These are phyloP conservation scores for Dermochelys coriacea DNA, from an alignment of 2,797 vertebrate species.

Conservation along the genomic window DNA sequence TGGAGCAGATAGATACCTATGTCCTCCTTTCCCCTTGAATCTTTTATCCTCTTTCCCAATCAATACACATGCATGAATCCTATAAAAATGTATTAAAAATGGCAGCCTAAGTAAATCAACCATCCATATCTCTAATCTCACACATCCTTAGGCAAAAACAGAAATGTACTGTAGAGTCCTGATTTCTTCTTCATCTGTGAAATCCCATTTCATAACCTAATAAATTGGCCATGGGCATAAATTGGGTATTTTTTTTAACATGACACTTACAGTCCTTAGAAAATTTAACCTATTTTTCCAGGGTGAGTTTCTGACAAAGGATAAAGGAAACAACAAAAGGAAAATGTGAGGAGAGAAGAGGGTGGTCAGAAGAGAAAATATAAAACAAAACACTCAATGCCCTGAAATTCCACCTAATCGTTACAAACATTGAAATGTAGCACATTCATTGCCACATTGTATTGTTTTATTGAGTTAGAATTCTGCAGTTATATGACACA, in stretches of 20 bases:
- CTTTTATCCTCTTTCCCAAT: background rate
- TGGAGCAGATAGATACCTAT: background rate
- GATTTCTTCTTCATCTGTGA: background rate
- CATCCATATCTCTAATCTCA: background rate
- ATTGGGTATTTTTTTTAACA: background rate
- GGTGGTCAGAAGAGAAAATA: background rate
- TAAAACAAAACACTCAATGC: background rate
- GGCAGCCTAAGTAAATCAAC: background rate
- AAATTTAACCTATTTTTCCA: background rate
- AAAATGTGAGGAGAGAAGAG: background rate
- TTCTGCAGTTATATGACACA: background rate
- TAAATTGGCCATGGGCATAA: background rate
- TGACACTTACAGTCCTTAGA: background rate
- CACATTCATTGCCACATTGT: background rate
- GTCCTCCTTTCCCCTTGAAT: background rate
- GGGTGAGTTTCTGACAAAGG: background rate
- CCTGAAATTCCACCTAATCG: background rate
- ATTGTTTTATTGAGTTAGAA: background rate
- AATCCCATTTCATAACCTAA: background rate
- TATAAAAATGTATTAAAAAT: background rate
- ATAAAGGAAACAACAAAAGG: background rate
- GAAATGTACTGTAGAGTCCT: background rate
- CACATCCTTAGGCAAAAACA: background rate
- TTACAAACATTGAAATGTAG: background rate
- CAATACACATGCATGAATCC: background rate